phyloP scores from a whole-genome alignment of 2,888 invertebrate genomes.

The Limnephilus rhombicus region DNA sequence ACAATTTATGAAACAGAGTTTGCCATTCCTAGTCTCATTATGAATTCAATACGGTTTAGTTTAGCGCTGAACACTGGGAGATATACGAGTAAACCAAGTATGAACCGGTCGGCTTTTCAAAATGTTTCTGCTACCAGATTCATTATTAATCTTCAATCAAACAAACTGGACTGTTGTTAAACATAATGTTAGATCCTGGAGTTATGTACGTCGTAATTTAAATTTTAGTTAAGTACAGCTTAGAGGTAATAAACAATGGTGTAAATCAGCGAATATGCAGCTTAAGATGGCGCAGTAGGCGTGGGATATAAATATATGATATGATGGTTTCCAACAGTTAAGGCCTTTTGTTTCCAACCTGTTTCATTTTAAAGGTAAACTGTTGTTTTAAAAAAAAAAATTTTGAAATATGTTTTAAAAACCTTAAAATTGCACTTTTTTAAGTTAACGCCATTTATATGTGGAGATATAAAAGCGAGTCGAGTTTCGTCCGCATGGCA shows the following conservation, averaged over 20 bases:
- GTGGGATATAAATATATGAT: background rate
- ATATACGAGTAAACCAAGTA: background rate
- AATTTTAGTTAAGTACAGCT: background rate
- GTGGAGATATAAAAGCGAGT: too few species aligned
- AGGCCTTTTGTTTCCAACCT: background rate
- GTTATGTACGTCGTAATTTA: background rate
- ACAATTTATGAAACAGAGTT: slow-evolving; percentile 55
- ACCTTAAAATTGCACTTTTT: too few species aligned
- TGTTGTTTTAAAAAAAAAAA: too few species aligned
- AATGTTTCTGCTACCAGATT: slow-evolving; percentile 1
- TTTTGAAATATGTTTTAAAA: too few species aligned
- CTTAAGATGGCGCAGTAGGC: background rate
- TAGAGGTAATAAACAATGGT: background rate
- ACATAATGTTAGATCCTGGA: background rate
- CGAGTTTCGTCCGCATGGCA: too few species aligned
- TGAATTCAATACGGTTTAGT: slow-evolving; percentile 48
- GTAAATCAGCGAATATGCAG: background rate
- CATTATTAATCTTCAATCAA: background rate
- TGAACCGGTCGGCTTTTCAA: background rate
- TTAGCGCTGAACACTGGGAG: background rate
- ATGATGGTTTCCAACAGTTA: background rate
- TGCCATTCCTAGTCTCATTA: slow-evolving; percentile 45
- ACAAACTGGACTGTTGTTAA: background rate
- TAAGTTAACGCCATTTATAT: too few species aligned
- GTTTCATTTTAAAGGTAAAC: background rate